Percentiles rank a stretch among this genome's conserved stretches.
Evolutionary conservation across 1,140 invertebrate species (phyloP).

Genomic region (Akabosia matsudoensis): DNA sequence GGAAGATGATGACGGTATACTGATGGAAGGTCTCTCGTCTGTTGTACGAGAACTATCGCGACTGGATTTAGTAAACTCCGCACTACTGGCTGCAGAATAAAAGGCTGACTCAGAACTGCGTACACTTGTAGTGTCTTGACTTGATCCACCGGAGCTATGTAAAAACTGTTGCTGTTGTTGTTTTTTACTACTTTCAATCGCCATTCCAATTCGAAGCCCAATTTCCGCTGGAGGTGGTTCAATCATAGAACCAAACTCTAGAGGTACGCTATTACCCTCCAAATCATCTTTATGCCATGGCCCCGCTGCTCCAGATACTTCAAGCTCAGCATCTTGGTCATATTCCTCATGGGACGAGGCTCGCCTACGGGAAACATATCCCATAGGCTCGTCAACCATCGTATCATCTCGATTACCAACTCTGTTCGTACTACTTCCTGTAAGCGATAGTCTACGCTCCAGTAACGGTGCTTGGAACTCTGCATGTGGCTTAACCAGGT

Average conservation of each 20-base stretch:
- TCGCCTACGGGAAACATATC: constrained; percentile 42
- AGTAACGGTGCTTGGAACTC: constrained; percentile 1
- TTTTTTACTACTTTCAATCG: constrained; percentile 33
- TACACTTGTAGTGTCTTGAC: constrained; percentile 39
- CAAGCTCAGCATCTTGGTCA: constrained; percentile 25
- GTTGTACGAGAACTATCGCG: constrained; percentile 44
- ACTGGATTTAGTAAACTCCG: constrained; percentile 16
- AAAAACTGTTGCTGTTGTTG: constrained; percentile 30
- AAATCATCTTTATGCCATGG: constrained; percentile 28
- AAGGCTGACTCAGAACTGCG: constrained; percentile 43
- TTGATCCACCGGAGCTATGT: background rate
- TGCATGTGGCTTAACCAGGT: background rate
- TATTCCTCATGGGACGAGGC: constrained; percentile 44
- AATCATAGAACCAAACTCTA: constrained; percentile 45
- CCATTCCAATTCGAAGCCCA: constrained; percentile 23
- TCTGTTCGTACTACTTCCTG: constrained; percentile 22
- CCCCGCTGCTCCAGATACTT: background rate
- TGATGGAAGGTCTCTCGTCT: constrained; percentile 48
- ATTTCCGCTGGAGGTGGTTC: constrained; percentile 43
- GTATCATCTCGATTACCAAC: constrained; percentile 41
- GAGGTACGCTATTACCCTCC: constrained; percentile 11
- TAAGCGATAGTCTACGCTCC: constrained; percentile 41
- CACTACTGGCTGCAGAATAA: constrained; percentile 28
- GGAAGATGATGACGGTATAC: constrained; percentile 41
- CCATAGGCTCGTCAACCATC: constrained; percentile 43